Percentiles rank a stretch among this genome's conserved stretches.
phyloP scores from a whole-genome alignment of 2,888 invertebrate genomes.

The Eurytoma californica region DNA sequence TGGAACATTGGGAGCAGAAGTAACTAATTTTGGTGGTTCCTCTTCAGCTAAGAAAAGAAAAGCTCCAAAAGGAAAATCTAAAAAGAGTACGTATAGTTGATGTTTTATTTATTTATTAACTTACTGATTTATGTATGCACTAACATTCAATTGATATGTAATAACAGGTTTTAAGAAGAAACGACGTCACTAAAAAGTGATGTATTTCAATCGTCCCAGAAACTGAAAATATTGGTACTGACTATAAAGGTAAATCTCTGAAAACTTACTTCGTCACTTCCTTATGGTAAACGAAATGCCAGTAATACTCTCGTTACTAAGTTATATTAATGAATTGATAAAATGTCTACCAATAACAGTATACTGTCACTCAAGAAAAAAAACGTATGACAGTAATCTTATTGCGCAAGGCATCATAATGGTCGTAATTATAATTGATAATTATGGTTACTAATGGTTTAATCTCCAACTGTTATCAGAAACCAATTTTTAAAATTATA shows the following conservation, averaged over 20 bases:
- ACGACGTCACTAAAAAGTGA: conserved; percentile 69
- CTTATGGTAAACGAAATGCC: conserved; percentile 67
- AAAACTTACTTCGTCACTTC: conserved; percentile 66
- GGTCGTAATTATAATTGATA: conserved; percentile 69
- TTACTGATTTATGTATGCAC: not conserved
- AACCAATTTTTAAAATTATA: conserved; percentile 68
- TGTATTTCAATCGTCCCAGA: conserved; percentile 58
- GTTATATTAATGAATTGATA: conserved; percentile 71
- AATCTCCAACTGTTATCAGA: conserved; percentile 72
- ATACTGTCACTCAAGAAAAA: conserved; percentile 65
- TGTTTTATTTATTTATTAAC: conserved; percentile 3
- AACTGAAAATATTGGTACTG: conserved; percentile 59
- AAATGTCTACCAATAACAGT: conserved; percentile 68
- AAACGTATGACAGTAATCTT: conserved; percentile 68
- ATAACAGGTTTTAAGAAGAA: conserved; percentile 73
- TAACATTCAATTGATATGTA: not conserved
- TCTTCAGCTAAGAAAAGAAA: conserved; percentile 75
- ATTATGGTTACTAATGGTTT: conserved; percentile 73
- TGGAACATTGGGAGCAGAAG: conserved; percentile 87
- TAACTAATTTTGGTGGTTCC: conserved; percentile 81
- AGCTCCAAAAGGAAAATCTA: conserved; percentile 75
- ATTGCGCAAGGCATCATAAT: conserved; percentile 70
- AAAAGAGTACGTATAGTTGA: conserved; percentile 74
- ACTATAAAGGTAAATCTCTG: conserved; percentile 65
- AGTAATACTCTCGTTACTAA: conserved; percentile 72